These are phyloP conservation scores for Malurus alboscapulatus DNA, from an alignment of 2,113 vertebrate species.

Conservation along the genomic window DNA sequence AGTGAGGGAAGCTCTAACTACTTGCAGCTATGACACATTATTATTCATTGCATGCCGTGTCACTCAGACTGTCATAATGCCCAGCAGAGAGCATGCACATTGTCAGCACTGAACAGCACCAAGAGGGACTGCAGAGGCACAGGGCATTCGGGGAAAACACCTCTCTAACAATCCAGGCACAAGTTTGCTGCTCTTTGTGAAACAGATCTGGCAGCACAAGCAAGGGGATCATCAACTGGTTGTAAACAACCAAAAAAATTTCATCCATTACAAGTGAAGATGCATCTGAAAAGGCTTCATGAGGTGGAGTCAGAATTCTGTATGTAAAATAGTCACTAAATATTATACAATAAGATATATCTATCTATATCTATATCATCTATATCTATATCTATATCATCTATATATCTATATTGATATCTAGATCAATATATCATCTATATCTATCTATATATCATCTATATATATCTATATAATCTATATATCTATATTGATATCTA, in stretches of 20 bases:
- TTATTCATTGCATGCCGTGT: background rate
- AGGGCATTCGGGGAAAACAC: background rate
- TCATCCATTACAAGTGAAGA: background rate
- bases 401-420: too few species aligned
- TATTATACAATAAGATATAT: background rate
- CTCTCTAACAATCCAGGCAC: background rate
- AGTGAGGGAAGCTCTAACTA: conserved; percentile 2
- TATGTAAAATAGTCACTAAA: background rate
- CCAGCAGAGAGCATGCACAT: background rate
- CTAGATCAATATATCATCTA: too few species aligned
- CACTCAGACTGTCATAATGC: background rate
- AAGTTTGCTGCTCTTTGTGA: background rate
- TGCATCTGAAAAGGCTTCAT: background rate
- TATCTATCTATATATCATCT: too few species aligned
- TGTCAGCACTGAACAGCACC: background rate
- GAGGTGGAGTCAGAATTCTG: background rate
- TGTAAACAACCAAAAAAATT: background rate
- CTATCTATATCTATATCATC: background rate
- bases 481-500: too few species aligned
- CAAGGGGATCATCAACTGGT: background rate
- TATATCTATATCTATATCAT: too few species aligned
- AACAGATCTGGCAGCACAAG: background rate
- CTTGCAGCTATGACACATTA: background rate
- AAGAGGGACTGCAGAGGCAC: background rate
- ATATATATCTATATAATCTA: too few species aligned